Evolutionary conservation across 2,797 vertebrate species (phyloP).

Genomic region (Acanthopagrus latus): DNA sequence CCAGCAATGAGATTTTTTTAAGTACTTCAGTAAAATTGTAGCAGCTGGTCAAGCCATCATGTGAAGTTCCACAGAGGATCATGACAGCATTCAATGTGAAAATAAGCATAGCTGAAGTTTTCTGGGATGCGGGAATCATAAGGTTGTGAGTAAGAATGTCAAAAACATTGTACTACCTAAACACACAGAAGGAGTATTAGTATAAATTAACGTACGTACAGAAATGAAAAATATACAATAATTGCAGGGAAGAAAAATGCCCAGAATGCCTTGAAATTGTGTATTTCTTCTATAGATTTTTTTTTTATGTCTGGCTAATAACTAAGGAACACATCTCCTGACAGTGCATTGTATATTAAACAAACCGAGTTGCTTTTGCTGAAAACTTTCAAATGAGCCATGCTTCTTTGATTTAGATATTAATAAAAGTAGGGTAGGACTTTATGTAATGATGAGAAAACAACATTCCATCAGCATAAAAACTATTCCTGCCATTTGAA

Average conservation of each 20-base stretch:
- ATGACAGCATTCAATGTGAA: neutral
- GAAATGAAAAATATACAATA: neutral
- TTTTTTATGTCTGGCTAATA: neutral
- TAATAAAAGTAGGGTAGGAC: neutral
- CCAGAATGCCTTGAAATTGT: neutral
- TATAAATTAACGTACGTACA: neutral
- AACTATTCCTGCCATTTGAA: constrained; percentile 46
- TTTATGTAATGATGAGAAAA: constrained; percentile 27
- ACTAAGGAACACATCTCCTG: neutral
- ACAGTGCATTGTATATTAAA: neutral
- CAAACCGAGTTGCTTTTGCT: neutral
- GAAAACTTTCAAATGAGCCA: neutral
- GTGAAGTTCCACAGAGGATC: neutral
- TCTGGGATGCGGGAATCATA: neutral
- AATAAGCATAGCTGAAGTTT: neutral
- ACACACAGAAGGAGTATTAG: neutral
- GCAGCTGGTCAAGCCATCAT: neutral
- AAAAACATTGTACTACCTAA: neutral
- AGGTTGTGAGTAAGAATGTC: neutral
- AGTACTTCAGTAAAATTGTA: no score
- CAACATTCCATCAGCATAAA: constrained; percentile 37
- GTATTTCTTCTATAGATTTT: neutral
- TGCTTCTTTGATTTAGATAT: constrained; percentile 6
- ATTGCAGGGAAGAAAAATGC: neutral
- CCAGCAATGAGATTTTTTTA: no score